These are phyloP conservation scores for Thyatira batis DNA, from an alignment of 2,888 invertebrate genomes.

Conservation along the genomic window DNA sequence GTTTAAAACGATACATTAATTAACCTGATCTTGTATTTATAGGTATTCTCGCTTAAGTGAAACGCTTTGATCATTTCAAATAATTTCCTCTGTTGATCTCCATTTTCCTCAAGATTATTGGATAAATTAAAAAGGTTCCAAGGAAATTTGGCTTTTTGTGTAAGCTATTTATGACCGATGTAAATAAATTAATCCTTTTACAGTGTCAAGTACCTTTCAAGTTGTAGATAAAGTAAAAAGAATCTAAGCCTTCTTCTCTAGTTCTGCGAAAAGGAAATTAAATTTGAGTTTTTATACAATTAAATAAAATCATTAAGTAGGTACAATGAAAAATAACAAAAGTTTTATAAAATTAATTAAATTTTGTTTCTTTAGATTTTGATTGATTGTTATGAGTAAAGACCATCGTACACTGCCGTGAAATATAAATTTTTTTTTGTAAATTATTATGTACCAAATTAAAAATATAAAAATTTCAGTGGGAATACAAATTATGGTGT, in stretches of 20 bases:
- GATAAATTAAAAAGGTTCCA: neutral
- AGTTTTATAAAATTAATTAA: neutral
- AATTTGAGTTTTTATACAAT: neutral
- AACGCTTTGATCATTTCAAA: neutral
- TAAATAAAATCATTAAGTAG: neutral
- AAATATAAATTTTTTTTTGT: too few species aligned
- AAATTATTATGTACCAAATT: too few species aligned
- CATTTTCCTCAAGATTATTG: neutral
- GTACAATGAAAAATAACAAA: too few species aligned
- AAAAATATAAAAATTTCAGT: too few species aligned
- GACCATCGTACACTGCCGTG: too few species aligned
- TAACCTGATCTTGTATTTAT: neutral
- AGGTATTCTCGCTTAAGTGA: neutral
- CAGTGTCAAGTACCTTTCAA: neutral
- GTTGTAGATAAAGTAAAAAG: neutral
- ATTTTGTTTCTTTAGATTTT: too few species aligned
- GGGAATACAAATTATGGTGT: too few species aligned
- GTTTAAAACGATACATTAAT: too few species aligned
- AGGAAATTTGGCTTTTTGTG: neutral
- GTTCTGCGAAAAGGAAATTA: neutral
- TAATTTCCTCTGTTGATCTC: neutral
- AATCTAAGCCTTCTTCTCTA: neutral
- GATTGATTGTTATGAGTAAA: too few species aligned
- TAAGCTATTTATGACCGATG: neutral
- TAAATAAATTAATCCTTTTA: neutral